Evolutionary conservation across 2,888 invertebrate species (phyloP).

Genomic region (Schrankia costaestrigalis): DNA sequence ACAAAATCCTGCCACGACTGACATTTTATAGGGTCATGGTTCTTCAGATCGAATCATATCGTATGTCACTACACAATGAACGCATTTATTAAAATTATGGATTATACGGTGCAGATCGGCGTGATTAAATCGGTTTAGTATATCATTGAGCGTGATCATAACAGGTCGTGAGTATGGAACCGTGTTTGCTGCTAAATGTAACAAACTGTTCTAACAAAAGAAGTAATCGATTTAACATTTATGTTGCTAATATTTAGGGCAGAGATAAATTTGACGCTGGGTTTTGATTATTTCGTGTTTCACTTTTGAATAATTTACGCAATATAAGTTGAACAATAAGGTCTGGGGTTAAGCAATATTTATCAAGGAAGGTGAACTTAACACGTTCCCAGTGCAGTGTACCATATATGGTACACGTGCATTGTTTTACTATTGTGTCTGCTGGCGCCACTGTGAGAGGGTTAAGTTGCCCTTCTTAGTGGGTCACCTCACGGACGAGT

Average conservation of each 20-base stretch:
- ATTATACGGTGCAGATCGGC: conserved; percentile 57
- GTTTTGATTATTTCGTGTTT: no score
- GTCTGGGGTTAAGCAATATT: no score
- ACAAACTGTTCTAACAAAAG: conserved; percentile 21
- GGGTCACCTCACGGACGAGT: no score
- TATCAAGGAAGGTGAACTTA: no score
- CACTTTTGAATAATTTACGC: no score
- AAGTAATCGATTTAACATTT: conserved; percentile 26
- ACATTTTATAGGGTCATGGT: conserved; percentile 64
- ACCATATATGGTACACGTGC: no score
- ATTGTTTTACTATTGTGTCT: no score
- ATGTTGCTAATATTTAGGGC: conserved; percentile 27
- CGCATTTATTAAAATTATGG: conserved; percentile 53
- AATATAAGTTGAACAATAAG: no score
- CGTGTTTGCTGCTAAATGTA: conserved; percentile 22
- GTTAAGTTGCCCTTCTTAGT: no score
- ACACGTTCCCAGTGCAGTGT: no score
- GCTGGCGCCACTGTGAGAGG: no score
- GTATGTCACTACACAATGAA: conserved; percentile 62
- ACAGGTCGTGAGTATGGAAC: conserved; percentile 41
- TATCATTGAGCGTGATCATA: conserved; percentile 42
- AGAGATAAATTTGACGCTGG: conserved; percentile 5
- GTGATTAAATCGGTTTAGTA: conserved; percentile 46
- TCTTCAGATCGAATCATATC: conserved; percentile 53
- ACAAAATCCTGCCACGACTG: conserved; percentile 44